Evolutionary conservation across 2,113 vertebrate species (phyloP), one percentile per base, ranked within the genome.

Genomic region (Notiomystis cincta): DNA sequence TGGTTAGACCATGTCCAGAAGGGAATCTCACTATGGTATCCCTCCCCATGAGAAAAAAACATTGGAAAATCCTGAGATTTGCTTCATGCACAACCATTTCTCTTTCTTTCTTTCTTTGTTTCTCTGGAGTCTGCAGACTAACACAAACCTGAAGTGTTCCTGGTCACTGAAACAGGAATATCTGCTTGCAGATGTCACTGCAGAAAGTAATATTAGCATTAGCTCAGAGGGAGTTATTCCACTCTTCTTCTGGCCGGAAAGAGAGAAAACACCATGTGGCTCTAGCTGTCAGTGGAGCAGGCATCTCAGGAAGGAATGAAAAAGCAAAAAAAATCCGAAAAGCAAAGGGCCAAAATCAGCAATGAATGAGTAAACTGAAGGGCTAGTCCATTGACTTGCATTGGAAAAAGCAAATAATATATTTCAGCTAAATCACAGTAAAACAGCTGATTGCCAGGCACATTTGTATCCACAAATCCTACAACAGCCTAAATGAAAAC

Each of bases 301-400:
- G 25, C 0, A 1, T 73, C 48, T 64, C 54, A 83, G 85, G 73
- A 90, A 83, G 88, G 84, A 86, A 81, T 16, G 30, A 71, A 94
- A 93, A 85, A 87, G 62, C 61, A 94, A 73, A 94, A 94, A 73
- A 94, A 95, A 94, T 69, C 33, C 53, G 4, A 82, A 91, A 91
- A 53, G 70, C 56, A 84, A 11, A 16, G 42, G 58, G 57, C 87
- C 61, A 96, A 96, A 93, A 82, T 69, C 84, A 69, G 53, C 54
- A 87, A n/a, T n/a, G 58, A 94, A 79, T 65, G n/a, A 91, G 50
- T 94, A 87, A 94, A 93, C 16, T 53, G 56, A 69, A 76, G 76
- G 56, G 21, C 27, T 56, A 62, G 28, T 90, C 57, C 51, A 56
- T 5, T 78, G 37, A 80, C 72, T 64, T 82, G 31, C n/a, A 56